Percentiles rank a stretch among this genome's conserved stretches.
Evolutionary conservation across 1,140 invertebrate genomes (phyloP).

Genomic region (Dufourea novaeangliae): DNA sequence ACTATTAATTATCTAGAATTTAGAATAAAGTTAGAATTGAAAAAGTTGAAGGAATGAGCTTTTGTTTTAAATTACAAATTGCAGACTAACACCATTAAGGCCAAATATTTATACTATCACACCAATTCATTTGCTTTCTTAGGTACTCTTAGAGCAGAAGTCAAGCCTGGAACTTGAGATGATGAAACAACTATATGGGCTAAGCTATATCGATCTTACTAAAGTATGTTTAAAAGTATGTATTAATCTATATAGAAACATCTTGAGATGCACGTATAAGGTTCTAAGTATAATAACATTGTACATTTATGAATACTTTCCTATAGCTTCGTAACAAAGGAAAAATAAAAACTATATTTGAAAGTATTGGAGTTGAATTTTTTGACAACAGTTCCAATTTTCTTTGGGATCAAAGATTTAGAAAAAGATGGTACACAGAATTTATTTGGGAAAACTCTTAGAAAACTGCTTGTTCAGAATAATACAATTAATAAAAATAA

Average conservation of each 20-base stretch:
- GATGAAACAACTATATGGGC: constrained; percentile 23
- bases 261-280: background rate
- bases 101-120: too few species aligned
- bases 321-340: constrained; percentile 37
- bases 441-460: constrained; percentile 50
- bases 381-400: constrained; percentile 38
- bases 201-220: constrained; percentile 37
- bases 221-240: constrained; percentile 38
- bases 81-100: too few species aligned
- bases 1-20: too few species aligned
- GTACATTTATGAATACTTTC: background rate
- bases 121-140: too few species aligned
- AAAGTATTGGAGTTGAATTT: constrained; percentile 41
- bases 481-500: background rate
- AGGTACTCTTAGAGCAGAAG: constrained; percentile 25
- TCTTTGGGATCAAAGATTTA: constrained; percentile 43
- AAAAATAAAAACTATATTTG: constrained; percentile 49
- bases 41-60: too few species aligned
- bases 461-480: constrained; percentile 14
- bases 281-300: background rate
- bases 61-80: too few species aligned
- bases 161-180: background rate
- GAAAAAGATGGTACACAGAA: background rate
- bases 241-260: constrained; percentile 1
- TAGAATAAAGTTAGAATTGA: too few species aligned